Evolutionary conservation across 2,888 invertebrate genomes (phyloP).

Genomic region (Argynnis bischoffii): DNA sequence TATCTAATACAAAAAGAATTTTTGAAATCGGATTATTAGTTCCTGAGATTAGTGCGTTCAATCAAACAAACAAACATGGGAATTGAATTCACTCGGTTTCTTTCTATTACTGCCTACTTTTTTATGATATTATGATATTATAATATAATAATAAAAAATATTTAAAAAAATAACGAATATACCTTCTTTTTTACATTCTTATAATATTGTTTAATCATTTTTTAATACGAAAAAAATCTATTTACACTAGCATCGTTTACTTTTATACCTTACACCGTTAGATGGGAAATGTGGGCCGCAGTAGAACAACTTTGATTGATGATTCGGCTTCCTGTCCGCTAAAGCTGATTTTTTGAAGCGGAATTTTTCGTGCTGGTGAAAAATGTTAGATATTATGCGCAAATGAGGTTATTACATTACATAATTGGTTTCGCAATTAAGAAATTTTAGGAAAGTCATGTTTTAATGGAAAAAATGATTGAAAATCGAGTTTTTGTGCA

Average conservation of each 20-base stretch:
- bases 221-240: not conserved
- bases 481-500: too few species aligned
- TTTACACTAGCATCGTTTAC: not conserved
- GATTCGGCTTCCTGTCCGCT: conserved; percentile 42
- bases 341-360: conserved; percentile 41
- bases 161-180: too few species aligned
- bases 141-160: too few species aligned
- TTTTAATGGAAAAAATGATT: too few species aligned
- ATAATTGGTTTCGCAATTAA: conserved; percentile 13
- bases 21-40: too few species aligned
- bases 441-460: not conserved
- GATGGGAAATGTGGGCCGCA: conserved; percentile 33
- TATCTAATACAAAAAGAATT: too few species aligned
- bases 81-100: too few species aligned
- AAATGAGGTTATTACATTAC: conserved; percentile 11
- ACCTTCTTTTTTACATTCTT: too few species aligned
- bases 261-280: conserved; percentile 33
- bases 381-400: conserved; percentile 12
- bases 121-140: too few species aligned
- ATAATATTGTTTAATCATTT: not conserved
- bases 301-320: conserved; percentile 46
- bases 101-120: too few species aligned
- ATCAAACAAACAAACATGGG: too few species aligned
- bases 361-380: conserved; percentile 29
- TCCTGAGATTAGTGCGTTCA: too few species aligned